These are phyloP conservation scores for Halesus radiatus DNA, from an alignment of 1,140 invertebrate genomes.

Conservation along the genomic window DNA sequence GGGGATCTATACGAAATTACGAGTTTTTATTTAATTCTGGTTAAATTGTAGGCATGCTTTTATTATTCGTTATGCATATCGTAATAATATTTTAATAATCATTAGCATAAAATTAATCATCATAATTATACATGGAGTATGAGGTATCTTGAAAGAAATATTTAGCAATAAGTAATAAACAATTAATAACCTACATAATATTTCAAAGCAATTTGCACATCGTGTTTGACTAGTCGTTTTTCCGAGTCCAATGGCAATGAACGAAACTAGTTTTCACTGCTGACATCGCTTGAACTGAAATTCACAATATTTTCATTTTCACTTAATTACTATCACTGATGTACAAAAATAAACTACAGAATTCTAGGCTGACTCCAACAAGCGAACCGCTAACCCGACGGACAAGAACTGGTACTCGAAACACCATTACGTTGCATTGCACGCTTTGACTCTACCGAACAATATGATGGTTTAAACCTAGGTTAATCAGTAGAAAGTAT, in stretches of 20 bases:
- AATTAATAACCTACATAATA: background rate
- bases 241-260: background rate
- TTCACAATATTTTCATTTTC: background rate
- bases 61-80: too few relatives aligned
- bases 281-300: background rate
- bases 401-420: conserved; percentile 14
- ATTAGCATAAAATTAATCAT: too few relatives aligned
- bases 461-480: too few relatives aligned
- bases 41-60: too few relatives aligned
- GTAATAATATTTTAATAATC: too few relatives aligned
- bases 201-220: background rate
- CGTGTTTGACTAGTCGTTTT: background rate
- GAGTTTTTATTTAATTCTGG: too few relatives aligned
- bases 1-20: too few relatives aligned
- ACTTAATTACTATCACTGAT: background rate
- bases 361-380: background rate
- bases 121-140: too few relatives aligned
- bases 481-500: too few relatives aligned
- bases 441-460: background rate
- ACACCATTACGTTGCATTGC: background rate
- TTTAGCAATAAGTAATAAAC: too few relatives aligned
- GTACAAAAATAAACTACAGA: too few relatives aligned
- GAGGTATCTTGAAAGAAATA: too few relatives aligned
- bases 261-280: background rate
- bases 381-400: background rate